phyloP scores from a whole-genome alignment of 2,113 vertebrate genomes.

The Scophthalmus maximus region DNA sequence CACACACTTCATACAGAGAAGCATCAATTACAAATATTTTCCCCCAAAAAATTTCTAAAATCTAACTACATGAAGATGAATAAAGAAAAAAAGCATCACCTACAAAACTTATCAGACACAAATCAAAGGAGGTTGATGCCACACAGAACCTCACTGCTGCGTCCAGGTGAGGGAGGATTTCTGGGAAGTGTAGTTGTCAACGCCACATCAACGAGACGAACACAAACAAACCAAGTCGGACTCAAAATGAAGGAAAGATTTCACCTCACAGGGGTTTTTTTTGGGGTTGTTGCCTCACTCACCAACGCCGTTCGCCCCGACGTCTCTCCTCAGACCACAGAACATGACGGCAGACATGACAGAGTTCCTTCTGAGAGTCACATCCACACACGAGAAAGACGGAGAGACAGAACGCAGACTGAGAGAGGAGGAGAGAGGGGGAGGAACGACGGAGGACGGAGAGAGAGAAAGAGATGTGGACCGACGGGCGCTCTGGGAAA shows the following conservation, averaged over 20 bases:
- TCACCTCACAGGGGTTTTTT: no score
- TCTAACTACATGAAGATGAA: not conserved
- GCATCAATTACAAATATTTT: not conserved
- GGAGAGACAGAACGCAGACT: conserved; percentile 7
- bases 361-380: conserved; percentile 39
- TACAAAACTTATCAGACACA: not conserved
- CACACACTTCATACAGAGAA: no score
- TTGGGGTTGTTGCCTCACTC: no score
- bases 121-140: not conserved
- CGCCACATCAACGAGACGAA: not conserved
- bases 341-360: conserved; percentile 80
- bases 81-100: conserved; percentile 5
- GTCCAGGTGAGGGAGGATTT: conserved; percentile 13
- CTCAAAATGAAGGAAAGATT: not conserved
- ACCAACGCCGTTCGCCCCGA: conserved; percentile 66
- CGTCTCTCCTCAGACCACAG: conserved; percentile 75
- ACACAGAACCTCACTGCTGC: not conserved
- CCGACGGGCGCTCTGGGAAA: conserved; percentile 59
- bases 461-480: conserved; percentile 61
- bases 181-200: conserved; percentile 13
- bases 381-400: conserved; percentile 54
- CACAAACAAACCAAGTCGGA: not conserved
- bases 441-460: no score
- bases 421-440: conserved; percentile 30
- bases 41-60: not conserved